Evolutionary conservation across 53 echinoderm and acorn worm species (phyloP).

Genomic region (Patiria pectinifera): DNA sequence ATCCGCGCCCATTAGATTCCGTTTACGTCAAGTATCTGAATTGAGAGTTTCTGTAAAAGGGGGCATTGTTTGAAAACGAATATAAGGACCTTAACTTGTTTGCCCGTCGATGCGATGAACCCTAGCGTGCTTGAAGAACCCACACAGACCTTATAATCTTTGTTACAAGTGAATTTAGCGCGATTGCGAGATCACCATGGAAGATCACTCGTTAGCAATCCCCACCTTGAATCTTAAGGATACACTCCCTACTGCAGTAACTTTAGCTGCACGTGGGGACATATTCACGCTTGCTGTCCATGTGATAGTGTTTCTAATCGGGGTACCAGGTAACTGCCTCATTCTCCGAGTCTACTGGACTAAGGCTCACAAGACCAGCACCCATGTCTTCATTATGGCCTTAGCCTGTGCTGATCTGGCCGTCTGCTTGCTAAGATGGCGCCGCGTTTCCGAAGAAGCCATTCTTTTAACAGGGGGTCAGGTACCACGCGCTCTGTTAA

Average conservation of each 20-base stretch:
- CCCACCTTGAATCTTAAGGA: not conserved
- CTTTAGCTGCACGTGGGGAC: not conserved
- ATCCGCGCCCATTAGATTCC: no score
- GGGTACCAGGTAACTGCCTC: slow-evolving; percentile 40
- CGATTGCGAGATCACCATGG: not conserved
- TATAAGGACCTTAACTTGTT: no score
- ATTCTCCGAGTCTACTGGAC: slow-evolving; percentile 31
- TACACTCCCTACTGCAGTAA: not conserved
- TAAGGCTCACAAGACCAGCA: slow-evolving; percentile 28
- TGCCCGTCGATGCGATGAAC: no score
- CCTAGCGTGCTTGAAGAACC: no score
- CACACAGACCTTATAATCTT: no score
- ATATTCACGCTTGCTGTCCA: not conserved
- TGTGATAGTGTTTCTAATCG: not conserved
- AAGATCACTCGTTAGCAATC: not conserved
- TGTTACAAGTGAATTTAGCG: no score
- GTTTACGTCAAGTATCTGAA: no score
- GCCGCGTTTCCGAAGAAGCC: not conserved
- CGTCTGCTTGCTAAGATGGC: not conserved
- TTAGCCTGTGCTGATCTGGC: slow-evolving; percentile 39
- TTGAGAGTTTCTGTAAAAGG: no score
- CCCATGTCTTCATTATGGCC: slow-evolving; percentile 34
- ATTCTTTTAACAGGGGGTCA: not conserved
- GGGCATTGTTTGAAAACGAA: no score
- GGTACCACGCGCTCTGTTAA: not conserved